phyloP scores from a whole-genome alignment of 2,113 vertebrate species.

The Sphaerodactylus townsendi region DNA sequence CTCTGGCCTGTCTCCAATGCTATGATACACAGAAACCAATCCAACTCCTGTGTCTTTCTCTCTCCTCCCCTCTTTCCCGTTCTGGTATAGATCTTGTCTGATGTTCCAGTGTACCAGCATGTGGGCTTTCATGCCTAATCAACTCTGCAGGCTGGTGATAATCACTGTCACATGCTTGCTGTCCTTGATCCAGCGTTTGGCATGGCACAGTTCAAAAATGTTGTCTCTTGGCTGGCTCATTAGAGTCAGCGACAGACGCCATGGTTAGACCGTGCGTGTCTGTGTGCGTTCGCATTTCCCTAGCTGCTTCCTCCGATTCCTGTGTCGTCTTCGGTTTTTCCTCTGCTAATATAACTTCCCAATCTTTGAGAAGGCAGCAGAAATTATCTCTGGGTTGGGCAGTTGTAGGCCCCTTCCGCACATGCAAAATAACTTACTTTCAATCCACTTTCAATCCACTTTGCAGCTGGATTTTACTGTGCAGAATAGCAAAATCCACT shows the following conservation, averaged over 20 bases:
- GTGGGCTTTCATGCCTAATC: constrained; percentile 30
- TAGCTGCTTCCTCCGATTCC: not conserved
- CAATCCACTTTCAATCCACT: too few species aligned
- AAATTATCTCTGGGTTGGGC: not conserved
- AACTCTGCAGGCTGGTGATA: not conserved
- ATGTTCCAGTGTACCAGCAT: rapidly evolving
- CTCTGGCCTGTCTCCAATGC: not conserved
- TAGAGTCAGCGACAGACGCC: constrained; percentile 16
- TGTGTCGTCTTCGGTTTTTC: rapidly evolving
- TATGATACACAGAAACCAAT: not conserved
- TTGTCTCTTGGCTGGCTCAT: constrained; percentile 15
- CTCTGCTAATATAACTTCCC: not conserved
- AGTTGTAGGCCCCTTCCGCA: too few species aligned
- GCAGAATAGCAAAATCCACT: too few species aligned
- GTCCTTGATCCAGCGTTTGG: constrained; percentile 25
- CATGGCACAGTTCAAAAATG: rapidly evolving
- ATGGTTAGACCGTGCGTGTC: not conserved
- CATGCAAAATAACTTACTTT: too few species aligned
- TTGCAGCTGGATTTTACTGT: too few species aligned
- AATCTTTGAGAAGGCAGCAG: not conserved
- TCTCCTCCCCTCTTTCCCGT: not conserved
- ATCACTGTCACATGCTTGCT: not conserved
- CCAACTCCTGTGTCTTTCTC: not conserved
- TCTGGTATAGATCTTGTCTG: constrained; percentile 10
- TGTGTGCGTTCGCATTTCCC: not conserved